Evolutionary conservation across 2,888 invertebrate species (phyloP), one percentile per base, ranked within the genome.

Genomic region (Argyresthia goedartella): DNA sequence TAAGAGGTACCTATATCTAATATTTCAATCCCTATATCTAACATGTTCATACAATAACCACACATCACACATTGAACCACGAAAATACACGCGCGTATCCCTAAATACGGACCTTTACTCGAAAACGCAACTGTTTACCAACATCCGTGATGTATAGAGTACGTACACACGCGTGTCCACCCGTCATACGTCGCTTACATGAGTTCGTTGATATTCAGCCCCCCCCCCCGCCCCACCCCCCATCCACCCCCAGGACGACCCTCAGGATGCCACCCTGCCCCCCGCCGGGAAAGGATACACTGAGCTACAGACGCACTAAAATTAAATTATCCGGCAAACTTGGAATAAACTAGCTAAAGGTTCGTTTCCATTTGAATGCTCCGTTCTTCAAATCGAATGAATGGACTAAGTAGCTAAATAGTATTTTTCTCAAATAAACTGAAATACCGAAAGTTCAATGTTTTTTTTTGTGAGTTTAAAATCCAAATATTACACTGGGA

Each of bases 161-260:
- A 73, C 67, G 65, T 66, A 62, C 64, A 71, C 73, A 71, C 62
- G 66, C 71, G 64, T 74, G 74, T 70, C 67, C 69, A 64, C 69
- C 75, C 80, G 75, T 75, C 80, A 76, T 75, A 74, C 79, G 76
- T 73, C 73, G 73, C 69, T 69, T 68, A 73, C 76, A 78, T 76
- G 82, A 80, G 84, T 81, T 81, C 84, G 85, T 85, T 82, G 81
- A 84, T 82, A 79, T 78, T 74, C 76, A 58, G 66, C 76, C 72
- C 64, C 67, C 61, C 57, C 60, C 60, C 60, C 59, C 60, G 3
- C 25, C 25, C 25, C 25, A 6, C 25, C 60, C 25, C 25, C 25
- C 25, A 2, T 2, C 25, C 25, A 25, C 25, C 54, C 55, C 59
- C 57, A 44, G 43, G 44, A 44, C 51, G 49, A 54, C 48, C 48